phyloP scores from a whole-genome alignment of 2,113 vertebrate species.

The Chionomys nivalis region DNA sequence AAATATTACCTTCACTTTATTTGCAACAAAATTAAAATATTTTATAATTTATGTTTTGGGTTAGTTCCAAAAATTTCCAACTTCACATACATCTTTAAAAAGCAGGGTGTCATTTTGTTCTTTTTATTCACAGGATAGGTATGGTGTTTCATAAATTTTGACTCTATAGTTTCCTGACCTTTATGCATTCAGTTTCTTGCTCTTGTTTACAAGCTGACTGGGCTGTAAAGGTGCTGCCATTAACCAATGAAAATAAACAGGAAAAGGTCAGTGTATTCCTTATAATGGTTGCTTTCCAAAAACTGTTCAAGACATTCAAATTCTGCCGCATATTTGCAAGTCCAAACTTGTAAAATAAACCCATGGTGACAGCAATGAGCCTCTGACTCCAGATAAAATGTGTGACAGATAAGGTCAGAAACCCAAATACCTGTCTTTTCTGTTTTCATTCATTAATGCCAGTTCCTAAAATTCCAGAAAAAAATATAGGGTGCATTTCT shows the following conservation, averaged over 20 bases:
- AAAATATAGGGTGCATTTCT: background rate
- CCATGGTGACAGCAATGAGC: slow-evolving; percentile 73
- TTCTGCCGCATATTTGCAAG: slow-evolving; percentile 65
- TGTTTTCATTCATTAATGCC: slow-evolving; percentile 44
- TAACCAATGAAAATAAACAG: slow-evolving; percentile 76
- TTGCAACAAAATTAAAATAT: slow-evolving; percentile 43
- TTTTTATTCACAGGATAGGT: slow-evolving; percentile 42
- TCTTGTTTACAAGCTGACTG: slow-evolving; percentile 70
- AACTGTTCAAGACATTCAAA: slow-evolving; percentile 71
- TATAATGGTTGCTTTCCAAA: slow-evolving; percentile 65
- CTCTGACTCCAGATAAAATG: slow-evolving; percentile 59
- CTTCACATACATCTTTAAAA: slow-evolving; percentile 14
- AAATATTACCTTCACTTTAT: background rate
- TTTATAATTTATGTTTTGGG: background rate
- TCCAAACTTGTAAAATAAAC: slow-evolving; percentile 75
- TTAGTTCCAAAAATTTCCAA: background rate
- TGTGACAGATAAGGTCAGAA: slow-evolving; percentile 57
- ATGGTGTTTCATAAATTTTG: slow-evolving; percentile 64
- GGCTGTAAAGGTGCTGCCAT: slow-evolving; percentile 69
- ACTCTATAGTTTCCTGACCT: slow-evolving; percentile 74
- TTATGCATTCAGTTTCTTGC: slow-evolving; percentile 68
- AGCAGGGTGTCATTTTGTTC: background rate
- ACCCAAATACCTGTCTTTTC: background rate
- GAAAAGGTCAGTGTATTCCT: slow-evolving; percentile 77
- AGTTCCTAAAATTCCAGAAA: slow-evolving; percentile 55